phyloP scores from a whole-genome alignment of 2,888 invertebrate species.

The Brachypterus glaber region DNA sequence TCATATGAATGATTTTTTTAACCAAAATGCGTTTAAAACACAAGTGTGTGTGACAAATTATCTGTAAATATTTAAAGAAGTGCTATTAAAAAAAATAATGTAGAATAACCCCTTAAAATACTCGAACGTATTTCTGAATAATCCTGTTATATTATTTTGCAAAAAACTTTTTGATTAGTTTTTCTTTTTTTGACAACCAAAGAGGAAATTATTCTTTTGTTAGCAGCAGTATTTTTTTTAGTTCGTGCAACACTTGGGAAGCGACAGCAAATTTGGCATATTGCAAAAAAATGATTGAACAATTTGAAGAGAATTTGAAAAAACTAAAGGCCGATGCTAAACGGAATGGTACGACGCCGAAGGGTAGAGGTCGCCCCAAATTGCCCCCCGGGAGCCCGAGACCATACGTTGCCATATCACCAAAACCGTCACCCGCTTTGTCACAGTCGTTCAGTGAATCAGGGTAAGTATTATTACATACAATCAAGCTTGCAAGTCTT shows the following conservation, averaged over 20 bases:
- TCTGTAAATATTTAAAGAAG: too few species aligned
- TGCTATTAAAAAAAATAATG: too few species aligned
- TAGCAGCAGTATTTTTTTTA: too few species aligned
- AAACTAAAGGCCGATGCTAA: conserved; percentile 49
- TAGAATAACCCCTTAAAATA: too few species aligned
- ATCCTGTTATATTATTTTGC: conserved; percentile 1
- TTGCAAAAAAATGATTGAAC: conserved; percentile 67
- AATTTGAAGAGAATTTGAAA: conserved; percentile 70
- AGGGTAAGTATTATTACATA: conserved; percentile 14
- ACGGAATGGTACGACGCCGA: conserved; percentile 36
- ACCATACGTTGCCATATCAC: conserved; percentile 14
- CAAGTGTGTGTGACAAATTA: too few species aligned
- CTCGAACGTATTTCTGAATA: too few species aligned
- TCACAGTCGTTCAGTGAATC: too few species aligned
- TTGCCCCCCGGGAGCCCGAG: not conserved
- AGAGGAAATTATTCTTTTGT: conserved; percentile 5
- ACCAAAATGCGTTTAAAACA: too few species aligned
- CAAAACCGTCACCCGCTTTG: too few species aligned
- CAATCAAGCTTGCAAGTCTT: too few species aligned
- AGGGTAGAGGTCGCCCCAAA: conserved; percentile 26
- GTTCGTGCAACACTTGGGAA: conserved; percentile 79
- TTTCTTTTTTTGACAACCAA: conserved; percentile 2
- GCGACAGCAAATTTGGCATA: conserved; percentile 65
- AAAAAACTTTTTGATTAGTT: conserved; percentile 1
- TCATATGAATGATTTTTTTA: too few species aligned